These are phyloP conservation scores for Lophotriccus pileatus DNA, from an alignment of 2,797 vertebrate genomes.

Conservation along the genomic window DNA sequence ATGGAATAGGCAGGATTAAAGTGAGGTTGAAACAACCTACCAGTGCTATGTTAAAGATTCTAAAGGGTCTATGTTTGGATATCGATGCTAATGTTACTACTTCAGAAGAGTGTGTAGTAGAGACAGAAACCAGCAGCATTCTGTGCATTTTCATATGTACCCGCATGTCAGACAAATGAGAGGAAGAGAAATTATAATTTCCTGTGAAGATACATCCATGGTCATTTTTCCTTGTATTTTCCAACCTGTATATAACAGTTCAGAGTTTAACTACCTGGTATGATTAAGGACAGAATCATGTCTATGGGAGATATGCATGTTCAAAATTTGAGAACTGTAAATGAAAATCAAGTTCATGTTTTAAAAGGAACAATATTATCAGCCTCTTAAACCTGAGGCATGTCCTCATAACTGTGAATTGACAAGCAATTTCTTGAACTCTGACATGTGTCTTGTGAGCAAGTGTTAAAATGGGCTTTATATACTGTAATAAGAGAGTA, in stretches of 20 bases:
- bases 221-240: background rate
- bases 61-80: background rate
- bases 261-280: background rate
- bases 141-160: background rate
- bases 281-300: background rate
- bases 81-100: background rate
- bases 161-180: background rate
- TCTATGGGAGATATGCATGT: rapidly evolving
- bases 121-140: background rate
- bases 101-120: background rate
- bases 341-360: background rate
- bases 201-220: background rate
- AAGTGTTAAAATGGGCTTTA: background rate
- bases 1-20: background rate
- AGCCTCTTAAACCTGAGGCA: background rate
- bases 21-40: background rate
- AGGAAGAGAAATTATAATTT: background rate
- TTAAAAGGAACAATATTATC: background rate
- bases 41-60: background rate
- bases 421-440: background rate
- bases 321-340: background rate
- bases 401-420: background rate
- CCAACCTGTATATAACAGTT: background rate
- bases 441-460: rapidly evolving
- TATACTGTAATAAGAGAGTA: background rate